Percentiles rank a stretch among this genome's conserved stretches.
Conservation (phyloP, 2,797 vertebrate genomes). For the Muscicapa striata region DNA sequence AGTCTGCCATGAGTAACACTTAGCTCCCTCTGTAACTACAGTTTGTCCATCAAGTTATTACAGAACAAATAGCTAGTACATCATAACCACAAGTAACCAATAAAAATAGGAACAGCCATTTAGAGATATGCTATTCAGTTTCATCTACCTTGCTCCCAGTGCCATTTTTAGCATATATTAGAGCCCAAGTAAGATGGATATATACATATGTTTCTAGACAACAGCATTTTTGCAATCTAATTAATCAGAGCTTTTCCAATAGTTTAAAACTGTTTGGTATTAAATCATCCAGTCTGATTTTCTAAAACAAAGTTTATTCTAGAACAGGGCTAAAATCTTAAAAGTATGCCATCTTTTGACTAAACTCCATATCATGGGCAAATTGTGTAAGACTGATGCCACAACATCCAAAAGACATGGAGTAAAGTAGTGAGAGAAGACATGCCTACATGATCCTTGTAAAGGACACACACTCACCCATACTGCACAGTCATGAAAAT, state of each 20-base stretch:
- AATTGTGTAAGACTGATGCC: background rate
- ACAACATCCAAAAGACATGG: background rate
- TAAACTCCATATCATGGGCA: rapidly evolving
- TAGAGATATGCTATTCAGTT: background rate
- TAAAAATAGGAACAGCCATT: background rate
- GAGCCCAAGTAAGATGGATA: background rate
- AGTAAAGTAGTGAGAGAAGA: background rate
- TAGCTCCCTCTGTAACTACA: background rate
- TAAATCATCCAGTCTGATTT: background rate
- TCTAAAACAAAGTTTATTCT: background rate
- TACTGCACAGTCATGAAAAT: background rate
- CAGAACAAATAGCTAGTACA: background rate
- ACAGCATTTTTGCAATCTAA: background rate
- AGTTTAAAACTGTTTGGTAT: background rate
- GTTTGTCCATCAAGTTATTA: background rate
- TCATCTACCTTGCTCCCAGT: background rate
- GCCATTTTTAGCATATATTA: background rate
- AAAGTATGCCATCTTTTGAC: background rate
- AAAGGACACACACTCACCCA: background rate
- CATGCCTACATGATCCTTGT: background rate
- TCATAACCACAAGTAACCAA: background rate
- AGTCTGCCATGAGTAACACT: background rate
- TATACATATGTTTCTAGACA: background rate
- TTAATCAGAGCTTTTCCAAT: background rate
- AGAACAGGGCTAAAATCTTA: background rate